Base-by-base conservation (phyloP, 2,888 invertebrate genomes). In the Phytoseiulus persimilis region DNA sequence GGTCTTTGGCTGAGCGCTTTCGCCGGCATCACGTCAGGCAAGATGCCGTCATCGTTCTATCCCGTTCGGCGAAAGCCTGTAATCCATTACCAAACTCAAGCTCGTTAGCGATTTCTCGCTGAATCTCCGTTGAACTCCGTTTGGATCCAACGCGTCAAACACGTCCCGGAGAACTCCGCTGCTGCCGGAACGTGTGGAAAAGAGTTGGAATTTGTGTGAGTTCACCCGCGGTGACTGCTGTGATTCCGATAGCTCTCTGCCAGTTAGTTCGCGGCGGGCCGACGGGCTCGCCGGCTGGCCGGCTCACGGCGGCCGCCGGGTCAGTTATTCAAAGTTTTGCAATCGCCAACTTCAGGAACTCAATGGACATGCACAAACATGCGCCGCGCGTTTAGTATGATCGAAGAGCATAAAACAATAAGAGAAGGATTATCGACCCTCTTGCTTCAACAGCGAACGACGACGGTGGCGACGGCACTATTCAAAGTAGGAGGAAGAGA, bases 341-440 rank as follows among this genome's bases (percentile, higher is more conserved):
- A 28, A 14, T 65, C 65, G 65, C 65, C 65, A 65, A 65, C 65
- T 65, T 65, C 65, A 65, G 65, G 65, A 65, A 65, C 65, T 65
- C 65, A 65, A 65, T 65, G 65, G 65, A 65, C 65, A 65, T 65
- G 65, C 65, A 65, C 65, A 65, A 65, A 65, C 65, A 65, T 65
- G 65, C 65, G 65, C 65, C 65, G 18, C 65, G 65, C 65, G 28
- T 65, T 65, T 65, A 28, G 18, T 65, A 65, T 65, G 65, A 87
- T 87, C 87, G 33, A 87, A 32, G 33, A 87, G 33, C 87, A 87
- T 33, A 32, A 32, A 87, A 32, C 33, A 32, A 87, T 87, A 87
- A 87, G 87, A 32, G 87, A 87, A 87, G 87, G 87, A 87, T 87
- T 87, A 87, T n/a, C n/a, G 32, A 33, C 11, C 83, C 32, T 6